Base-by-base conservation (phyloP, 2,113 vertebrate species). In the Neoarius graeffei region DNA sequence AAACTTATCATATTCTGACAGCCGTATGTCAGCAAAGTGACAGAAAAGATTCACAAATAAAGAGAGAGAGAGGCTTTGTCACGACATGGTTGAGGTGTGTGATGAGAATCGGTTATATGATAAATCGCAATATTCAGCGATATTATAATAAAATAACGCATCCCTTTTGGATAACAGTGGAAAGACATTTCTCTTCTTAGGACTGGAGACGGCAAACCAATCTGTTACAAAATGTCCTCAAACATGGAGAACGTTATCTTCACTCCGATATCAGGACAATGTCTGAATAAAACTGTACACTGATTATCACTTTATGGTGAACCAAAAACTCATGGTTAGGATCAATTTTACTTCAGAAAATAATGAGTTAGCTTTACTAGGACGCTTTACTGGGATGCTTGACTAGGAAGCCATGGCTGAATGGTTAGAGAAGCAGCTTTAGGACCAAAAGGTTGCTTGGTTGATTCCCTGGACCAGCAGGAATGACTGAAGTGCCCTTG, bases 1-100 rank as follows among this genome's bases (percentile, higher is more conserved):
- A 89, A 90, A 89, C 57, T 88, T 86, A 84, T 91, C 84, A 86
- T 86, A 84, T 85, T 87, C 74, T 86, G 87, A 91, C 90, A 87
- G 89, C 83, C 67, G 79, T 66, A 83, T 56, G 71, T 85, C 86
- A 87, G 83, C 30, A 25, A 56, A 66, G 76, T 81, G 85, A 86
- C 85, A 15, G 62, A 54, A 60, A 74, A 71, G 42, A 52, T 56
- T 89, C 59, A 14, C 81, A 87, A 91, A 83, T 56, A 86, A 83
- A 84, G 48, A 60, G 19, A 48, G 54, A 85, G 4, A 69, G 14
- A 57, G 80, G 54, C 2, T 27, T 81, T 81, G 79, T 35, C 60
- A 56, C 8, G 35, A 81, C 14, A 17, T 11, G 27, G 15, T 20
- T 11, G 27, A 59, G 56, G 27, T n/a, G 13, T 30, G 27, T 15